These are phyloP conservation scores for Protobothrops mucrosquamatus DNA, from an alignment of 2,113 vertebrate genomes.

Conservation along the genomic window DNA sequence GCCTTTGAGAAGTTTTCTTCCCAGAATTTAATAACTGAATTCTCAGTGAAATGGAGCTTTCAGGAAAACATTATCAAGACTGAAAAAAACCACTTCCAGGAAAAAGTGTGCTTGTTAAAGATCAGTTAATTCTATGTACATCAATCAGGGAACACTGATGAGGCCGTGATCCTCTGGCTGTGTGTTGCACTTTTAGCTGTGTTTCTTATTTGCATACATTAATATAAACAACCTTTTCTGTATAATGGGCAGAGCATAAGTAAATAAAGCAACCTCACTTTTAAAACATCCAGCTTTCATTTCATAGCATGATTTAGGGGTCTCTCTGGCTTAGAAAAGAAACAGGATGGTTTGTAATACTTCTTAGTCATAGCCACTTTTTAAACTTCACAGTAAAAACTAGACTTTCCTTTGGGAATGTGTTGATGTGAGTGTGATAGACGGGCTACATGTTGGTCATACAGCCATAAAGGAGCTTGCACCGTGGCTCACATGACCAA, in stretches of 20 bases:
- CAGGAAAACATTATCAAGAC: background rate
- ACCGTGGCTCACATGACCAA: background rate
- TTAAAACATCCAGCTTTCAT: background rate
- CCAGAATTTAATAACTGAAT: background rate
- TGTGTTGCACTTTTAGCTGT: background rate
- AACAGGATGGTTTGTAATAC: background rate
- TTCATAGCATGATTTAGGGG: background rate
- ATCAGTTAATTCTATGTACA: background rate
- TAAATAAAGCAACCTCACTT: background rate
- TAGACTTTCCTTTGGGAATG: background rate
- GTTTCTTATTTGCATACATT: background rate
- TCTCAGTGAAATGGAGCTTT: background rate
- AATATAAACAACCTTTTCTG: background rate
- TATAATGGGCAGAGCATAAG: background rate
- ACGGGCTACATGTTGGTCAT: too few relatives aligned
- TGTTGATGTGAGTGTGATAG: background rate
- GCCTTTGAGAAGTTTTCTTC: background rate
- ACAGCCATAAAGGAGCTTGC: background rate
- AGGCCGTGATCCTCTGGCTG: background rate
- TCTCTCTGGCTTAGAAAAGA: background rate
- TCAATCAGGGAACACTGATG: background rate
- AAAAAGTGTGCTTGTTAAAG: background rate
- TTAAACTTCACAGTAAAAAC: background rate
- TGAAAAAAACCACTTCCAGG: background rate
- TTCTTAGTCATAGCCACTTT: background rate